phyloP scores from a whole-genome alignment of 2,888 invertebrate species.

The Malacosoma neustria region DNA sequence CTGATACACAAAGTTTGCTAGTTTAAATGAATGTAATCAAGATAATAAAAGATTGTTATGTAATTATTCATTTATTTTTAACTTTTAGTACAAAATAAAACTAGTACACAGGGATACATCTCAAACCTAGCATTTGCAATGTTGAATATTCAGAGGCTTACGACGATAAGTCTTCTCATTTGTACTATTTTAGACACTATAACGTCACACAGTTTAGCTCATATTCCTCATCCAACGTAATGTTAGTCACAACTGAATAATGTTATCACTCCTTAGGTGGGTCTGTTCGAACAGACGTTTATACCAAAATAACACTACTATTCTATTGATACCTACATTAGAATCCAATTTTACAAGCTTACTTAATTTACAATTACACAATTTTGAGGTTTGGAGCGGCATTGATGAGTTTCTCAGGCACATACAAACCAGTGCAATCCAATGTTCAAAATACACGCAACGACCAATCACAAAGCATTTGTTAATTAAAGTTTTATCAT shows the following conservation, averaged over 20 bases:
- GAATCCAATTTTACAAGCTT: constrained; percentile 44
- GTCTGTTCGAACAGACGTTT: constrained; percentile 40
- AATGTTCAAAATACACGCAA: constrained; percentile 58
- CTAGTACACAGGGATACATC: constrained; percentile 76
- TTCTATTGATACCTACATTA: constrained; percentile 47
- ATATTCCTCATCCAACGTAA: constrained; percentile 62
- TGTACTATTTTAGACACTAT: constrained; percentile 76
- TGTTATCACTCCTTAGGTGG: constrained; percentile 67
- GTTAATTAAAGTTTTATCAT: constrained; percentile 1
- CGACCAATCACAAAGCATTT: constrained; percentile 19
- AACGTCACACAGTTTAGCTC: constrained; percentile 71
- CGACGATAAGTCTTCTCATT: constrained; percentile 76
- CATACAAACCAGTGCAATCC: constrained; percentile 69
- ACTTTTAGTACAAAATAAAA: constrained; percentile 77
- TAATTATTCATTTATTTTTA: constrained; percentile 74
- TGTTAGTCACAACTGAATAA: constrained; percentile 69
- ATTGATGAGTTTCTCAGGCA: constrained; percentile 70
- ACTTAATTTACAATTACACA: constrained; percentile 56
- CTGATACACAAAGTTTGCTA: too few relatives aligned
- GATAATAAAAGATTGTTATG: constrained; percentile 14
- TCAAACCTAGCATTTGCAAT: constrained; percentile 75
- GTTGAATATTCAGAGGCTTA: constrained; percentile 75
- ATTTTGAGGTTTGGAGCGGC: constrained; percentile 74
- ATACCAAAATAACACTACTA: constrained; percentile 48
- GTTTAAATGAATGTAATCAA: too few relatives aligned